Evolutionary conservation across 2,113 vertebrate genomes (phyloP).

Genomic region (Cariama cristata): DNA sequence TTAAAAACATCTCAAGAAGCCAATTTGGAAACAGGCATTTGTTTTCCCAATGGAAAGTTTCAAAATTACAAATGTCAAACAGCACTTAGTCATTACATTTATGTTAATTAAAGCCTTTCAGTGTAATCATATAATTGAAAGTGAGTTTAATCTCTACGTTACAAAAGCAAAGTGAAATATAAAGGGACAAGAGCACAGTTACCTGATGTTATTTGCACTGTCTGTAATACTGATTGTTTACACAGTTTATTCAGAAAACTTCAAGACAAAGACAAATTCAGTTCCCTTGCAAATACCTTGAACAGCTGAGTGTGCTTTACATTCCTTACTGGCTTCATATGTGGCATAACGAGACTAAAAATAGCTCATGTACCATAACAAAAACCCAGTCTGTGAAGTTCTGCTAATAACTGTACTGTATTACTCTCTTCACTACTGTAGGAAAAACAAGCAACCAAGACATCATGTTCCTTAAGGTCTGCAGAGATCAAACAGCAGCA

Average conservation of each 20-base stretch:
- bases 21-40: not conserved
- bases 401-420: not conserved
- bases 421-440: not conserved
- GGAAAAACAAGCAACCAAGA: not conserved
- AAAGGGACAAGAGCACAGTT: not conserved
- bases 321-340: not conserved
- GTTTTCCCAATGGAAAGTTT: not conserved
- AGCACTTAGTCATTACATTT: not conserved
- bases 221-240: not conserved
- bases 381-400: not conserved
- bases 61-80: not conserved
- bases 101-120: conserved; percentile 34
- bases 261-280: not conserved
- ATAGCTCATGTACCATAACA: not conserved
- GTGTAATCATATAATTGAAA: not conserved
- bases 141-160: not conserved
- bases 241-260: not conserved
- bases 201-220: not conserved
- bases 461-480: not conserved
- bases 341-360: conserved; percentile 12
- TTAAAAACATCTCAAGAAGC: not conserved
- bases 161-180: not conserved
- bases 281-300: not conserved
- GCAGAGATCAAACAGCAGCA: not conserved
- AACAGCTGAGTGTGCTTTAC: conserved; percentile 9